phyloP scores from a whole-genome alignment of 2,888 invertebrate species.

The Apantesis nais region DNA sequence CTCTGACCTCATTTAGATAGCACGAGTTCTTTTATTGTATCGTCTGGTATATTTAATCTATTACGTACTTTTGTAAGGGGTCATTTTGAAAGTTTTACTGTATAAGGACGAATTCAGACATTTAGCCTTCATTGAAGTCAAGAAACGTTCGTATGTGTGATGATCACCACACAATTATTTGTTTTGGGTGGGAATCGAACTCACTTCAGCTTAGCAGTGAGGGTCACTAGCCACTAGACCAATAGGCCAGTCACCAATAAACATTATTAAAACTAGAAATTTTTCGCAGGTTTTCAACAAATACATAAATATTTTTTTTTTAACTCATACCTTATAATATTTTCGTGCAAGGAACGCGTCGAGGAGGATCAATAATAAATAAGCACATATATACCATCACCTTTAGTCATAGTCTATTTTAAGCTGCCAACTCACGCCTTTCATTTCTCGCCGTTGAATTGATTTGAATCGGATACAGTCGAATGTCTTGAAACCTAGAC shows the following conservation, averaged over 20 bases:
- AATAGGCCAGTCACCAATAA: too few species aligned
- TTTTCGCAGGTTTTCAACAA: too few species aligned
- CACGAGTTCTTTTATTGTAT: constrained; percentile 5
- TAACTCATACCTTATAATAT: not conserved
- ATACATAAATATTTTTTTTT: too few species aligned
- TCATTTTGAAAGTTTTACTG: not conserved
- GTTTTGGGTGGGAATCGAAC: too few species aligned
- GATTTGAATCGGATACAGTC: constrained; percentile 22
- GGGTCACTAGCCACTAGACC: too few species aligned
- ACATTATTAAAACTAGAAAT: too few species aligned
- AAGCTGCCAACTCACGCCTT: constrained; percentile 25
- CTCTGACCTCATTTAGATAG: constrained; percentile 11
- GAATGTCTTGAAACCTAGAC: constrained; percentile 22
- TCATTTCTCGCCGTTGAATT: constrained; percentile 22
- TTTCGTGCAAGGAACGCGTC: not conserved
- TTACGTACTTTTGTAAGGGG: constrained; percentile 2
- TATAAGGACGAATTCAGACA: not conserved
- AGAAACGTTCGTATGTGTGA: too few species aligned
- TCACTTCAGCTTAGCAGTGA: too few species aligned
- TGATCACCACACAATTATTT: too few species aligned
- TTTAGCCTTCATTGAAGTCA: not conserved
- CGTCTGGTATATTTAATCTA: constrained; percentile 2
- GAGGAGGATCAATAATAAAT: not conserved
- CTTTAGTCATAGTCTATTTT: constrained; percentile 13
- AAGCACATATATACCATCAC: not conserved